Evolutionary conservation across 2,113 vertebrate genomes (phyloP).

Genomic region (Thunnus thynnus): DNA sequence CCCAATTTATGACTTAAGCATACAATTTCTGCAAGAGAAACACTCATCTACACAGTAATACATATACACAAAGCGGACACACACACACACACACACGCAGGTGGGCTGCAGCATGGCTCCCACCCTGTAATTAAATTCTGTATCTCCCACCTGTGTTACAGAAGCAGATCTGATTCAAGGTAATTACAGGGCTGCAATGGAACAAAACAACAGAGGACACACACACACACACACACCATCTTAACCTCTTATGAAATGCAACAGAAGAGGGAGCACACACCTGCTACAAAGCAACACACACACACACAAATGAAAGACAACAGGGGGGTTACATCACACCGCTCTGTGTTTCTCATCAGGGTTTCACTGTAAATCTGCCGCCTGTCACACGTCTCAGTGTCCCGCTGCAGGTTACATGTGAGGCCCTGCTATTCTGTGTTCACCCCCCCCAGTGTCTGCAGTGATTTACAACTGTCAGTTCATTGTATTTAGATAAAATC

Average conservation of each 20-base stretch:
- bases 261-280: slow-evolving; percentile 21
- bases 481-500: not conserved
- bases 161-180: slow-evolving; percentile 63
- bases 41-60: not conserved
- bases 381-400: slow-evolving; percentile 1
- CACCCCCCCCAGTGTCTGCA: too few species aligned
- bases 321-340: slow-evolving; percentile 16
- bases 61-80: not conserved
- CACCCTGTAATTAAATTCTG: slow-evolving; percentile 74
- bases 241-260: slow-evolving; percentile 13
- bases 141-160: slow-evolving; percentile 74
- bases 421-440: not conserved
- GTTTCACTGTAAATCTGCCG: slow-evolving; percentile 42
- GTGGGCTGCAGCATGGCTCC: slow-evolving; percentile 55
- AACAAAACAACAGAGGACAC: slow-evolving; percentile 61
- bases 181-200: slow-evolving; percentile 71
- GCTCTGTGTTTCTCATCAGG: slow-evolving; percentile 38
- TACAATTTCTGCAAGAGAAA: slow-evolving; percentile 9
- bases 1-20: not conserved
- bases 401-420: slow-evolving; percentile 27
- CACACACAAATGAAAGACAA: slow-evolving; percentile 32
- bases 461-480: not conserved
- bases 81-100: slow-evolving; percentile 37
- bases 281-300: not conserved
- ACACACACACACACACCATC: slow-evolving; percentile 10